Evolutionary conservation across 2,797 vertebrate genomes (phyloP), one percentile per base, ranked within the genome.

Genomic region (Neostethus bicornis): DNA sequence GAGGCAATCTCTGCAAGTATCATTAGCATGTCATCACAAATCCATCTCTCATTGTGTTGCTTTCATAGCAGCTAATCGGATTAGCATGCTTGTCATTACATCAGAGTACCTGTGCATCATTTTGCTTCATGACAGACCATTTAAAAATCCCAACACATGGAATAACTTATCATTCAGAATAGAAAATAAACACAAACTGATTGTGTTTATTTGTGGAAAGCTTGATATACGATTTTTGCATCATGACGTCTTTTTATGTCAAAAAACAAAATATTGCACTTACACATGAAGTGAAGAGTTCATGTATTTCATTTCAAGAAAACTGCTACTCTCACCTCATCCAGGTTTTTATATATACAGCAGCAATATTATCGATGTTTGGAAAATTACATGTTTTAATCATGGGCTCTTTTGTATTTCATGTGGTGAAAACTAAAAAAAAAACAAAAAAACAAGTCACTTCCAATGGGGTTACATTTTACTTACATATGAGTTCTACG

Each of bases 41-140:
- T 37, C 23, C 12, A 10, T 59, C 69, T 66, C 16, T 53, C 20
- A 26, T 59, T 28, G 37, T 53, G 29, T 19, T 60, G 52, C 52
- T 53, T 61, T 75, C 66, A 69, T 68, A 42, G 46, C 4, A n/a
- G 48, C 39, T 77, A 75, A 85, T 83, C 61, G 58, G 66, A 84
- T 80, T 70, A 77, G 77, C 60, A 54, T 75, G 59, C 49, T 42
- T 64, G 70, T 64, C 70, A 73, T 77, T 69, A 78, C 77, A 23
- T 83, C 70, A 79, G 43, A 47, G 54, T 77, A 80, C 75, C 80
- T 77, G 73, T 32, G 70, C 61, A 65, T 70, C 31, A 55, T 66
- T 75, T 53, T 39, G 59, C 42, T 54, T 21, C 24, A 73, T 66
- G 55, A 69, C 59, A 77, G 50, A 38, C 17, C 53, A 24, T 20